Evolutionary conservation across 1,140 invertebrate species (phyloP).

Genomic region (Tribolium madens): DNA sequence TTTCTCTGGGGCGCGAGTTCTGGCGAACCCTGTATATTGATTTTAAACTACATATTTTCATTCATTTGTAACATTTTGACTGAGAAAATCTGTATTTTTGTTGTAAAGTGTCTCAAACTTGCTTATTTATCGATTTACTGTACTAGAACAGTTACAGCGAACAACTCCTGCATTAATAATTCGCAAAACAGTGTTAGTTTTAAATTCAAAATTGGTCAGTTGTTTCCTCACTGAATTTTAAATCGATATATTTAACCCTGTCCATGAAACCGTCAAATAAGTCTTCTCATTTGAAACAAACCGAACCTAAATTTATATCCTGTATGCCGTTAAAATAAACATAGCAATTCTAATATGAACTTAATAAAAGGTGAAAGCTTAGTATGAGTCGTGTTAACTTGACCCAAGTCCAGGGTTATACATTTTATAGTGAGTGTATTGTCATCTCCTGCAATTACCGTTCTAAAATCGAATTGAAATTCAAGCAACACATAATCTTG

Average conservation of each 20-base stretch:
- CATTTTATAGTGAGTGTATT: neutral
- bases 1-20: too few relatives aligned
- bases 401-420: neutral
- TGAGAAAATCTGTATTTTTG: too few relatives aligned
- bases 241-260: neutral
- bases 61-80: too few relatives aligned
- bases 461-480: neutral
- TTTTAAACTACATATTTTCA: too few relatives aligned
- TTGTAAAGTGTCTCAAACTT: too few relatives aligned
- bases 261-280: neutral
- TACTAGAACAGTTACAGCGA: too few relatives aligned
- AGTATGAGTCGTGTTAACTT: neutral
- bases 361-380: neutral
- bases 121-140: too few relatives aligned
- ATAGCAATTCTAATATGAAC: neutral
- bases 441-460: neutral
- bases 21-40: too few relatives aligned
- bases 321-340: neutral
- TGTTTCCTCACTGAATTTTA: neutral
- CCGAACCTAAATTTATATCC: neutral
- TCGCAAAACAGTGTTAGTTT: neutral
- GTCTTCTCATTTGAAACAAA: neutral
- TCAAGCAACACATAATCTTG: neutral
- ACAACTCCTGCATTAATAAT: neutral
- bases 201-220: neutral